Conservation (phyloP, 1,140 invertebrate species). For the Lepidurus couesii region DNA sequence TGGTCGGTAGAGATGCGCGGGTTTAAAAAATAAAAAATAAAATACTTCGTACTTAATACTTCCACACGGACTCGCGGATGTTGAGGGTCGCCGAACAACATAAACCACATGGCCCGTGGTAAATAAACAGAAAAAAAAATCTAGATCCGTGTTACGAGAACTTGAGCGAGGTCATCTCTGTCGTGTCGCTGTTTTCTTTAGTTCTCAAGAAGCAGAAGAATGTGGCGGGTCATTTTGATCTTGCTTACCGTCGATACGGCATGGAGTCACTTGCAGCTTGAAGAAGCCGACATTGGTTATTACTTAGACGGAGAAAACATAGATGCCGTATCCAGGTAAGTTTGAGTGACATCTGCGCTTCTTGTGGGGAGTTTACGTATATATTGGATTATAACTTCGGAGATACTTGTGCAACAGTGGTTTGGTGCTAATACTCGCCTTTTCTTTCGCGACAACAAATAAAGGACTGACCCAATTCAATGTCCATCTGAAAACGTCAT, state of each 20-base stretch:
- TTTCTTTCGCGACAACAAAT: conserved; percentile 30
- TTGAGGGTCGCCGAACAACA: neutral
- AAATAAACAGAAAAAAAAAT: neutral
- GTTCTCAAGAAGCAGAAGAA: neutral
- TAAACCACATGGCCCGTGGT: conserved; percentile 17
- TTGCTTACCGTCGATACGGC: neutral
- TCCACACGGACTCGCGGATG: conserved; percentile 11
- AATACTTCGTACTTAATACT: neutral
- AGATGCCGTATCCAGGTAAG: conserved; percentile 28
- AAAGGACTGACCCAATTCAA: conserved; percentile 46
- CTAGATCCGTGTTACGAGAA: conserved; percentile 13
- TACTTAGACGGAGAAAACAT: neutral
- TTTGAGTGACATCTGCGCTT: conserved; percentile 10
- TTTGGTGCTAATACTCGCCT: neutral
- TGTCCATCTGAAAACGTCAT: conserved; percentile 53
- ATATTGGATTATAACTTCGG: neutral
- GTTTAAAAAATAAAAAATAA: neutral
- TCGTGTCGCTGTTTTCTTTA: conserved; percentile 20
- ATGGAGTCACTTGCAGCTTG: neutral
- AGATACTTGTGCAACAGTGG: neutral
- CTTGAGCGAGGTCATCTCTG: neutral
- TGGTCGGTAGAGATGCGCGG: neutral
- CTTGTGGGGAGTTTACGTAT: neutral
- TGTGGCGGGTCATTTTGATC: conserved; percentile 25
- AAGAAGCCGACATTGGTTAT: neutral